Evolutionary conservation across 2,797 vertebrate species (phyloP).

Genomic region (Bovichtus diacanthus): DNA sequence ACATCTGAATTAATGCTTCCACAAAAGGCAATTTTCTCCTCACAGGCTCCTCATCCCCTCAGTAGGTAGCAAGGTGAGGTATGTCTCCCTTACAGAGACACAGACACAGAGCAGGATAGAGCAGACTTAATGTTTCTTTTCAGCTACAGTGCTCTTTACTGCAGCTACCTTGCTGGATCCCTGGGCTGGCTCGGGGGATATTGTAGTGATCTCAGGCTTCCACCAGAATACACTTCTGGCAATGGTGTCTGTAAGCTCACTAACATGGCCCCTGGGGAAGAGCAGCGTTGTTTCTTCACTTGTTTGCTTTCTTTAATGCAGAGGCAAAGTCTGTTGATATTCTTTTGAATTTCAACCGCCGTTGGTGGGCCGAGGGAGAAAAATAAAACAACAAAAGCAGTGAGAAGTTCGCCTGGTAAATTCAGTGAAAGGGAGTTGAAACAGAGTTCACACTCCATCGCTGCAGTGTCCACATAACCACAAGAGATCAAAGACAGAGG

Average conservation of each 20-base stretch:
- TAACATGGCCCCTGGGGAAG: conserved; percentile 83
- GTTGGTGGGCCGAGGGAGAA: conserved; percentile 64
- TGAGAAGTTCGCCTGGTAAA: conserved; percentile 66
- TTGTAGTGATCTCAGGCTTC: conserved; percentile 85
- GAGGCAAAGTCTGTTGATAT: conserved; percentile 77
- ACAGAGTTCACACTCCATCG: conserved; percentile 70
- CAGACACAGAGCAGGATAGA: conserved; percentile 53
- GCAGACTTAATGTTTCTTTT: conserved; percentile 79
- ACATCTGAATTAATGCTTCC: conserved; percentile 88
- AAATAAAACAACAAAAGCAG: conserved; percentile 69
- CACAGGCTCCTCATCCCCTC: conserved; percentile 76
- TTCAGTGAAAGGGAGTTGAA: conserved; percentile 72
- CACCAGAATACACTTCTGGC: conserved; percentile 84
- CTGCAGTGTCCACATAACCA: conserved; percentile 55
- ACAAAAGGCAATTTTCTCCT: conserved; percentile 86
- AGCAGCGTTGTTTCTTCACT: conserved; percentile 71
- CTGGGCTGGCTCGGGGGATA: conserved; percentile 79
- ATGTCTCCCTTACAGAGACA: conserved; percentile 71
- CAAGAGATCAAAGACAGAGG: conserved; percentile 66
- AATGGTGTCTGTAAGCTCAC: conserved; percentile 82
- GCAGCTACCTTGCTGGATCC: conserved; percentile 71
- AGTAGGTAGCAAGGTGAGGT: conserved; percentile 83
- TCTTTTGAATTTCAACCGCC: conserved; percentile 79
- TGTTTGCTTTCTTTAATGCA: conserved; percentile 80
- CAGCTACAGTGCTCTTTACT: conserved; percentile 70